phyloP scores from a whole-genome alignment of 2,113 vertebrate species.

The Cyanoramphus novaezelandiae region DNA sequence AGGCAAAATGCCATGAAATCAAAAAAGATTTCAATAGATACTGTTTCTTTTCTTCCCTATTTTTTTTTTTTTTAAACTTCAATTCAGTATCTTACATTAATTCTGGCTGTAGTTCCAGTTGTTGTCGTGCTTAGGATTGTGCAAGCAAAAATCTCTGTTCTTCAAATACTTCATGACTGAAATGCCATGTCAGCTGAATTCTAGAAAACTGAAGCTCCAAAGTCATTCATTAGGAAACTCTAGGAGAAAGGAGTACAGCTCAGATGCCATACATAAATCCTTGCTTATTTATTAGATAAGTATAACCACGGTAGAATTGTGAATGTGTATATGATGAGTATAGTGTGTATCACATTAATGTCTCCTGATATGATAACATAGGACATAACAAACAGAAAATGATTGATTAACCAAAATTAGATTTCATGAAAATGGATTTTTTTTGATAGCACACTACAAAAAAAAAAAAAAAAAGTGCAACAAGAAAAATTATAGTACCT shows the following conservation, averaged over 20 bases:
- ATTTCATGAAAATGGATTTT: neutral
- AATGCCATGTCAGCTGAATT: neutral
- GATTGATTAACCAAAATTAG: neutral
- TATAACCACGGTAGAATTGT: neutral
- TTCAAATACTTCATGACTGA: neutral
- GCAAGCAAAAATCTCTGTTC: neutral
- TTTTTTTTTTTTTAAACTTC: neutral
- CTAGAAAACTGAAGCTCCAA: neutral
- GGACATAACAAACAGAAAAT: neutral
- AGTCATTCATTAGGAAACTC: neutral
- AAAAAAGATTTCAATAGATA: neutral
- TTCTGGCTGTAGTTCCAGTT: neutral
- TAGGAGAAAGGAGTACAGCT: neutral
- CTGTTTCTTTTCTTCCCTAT: too few species aligned
- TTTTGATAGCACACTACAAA: neutral
- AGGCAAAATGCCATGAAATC: neutral
- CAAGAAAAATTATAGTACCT: neutral
- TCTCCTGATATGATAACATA: neutral
- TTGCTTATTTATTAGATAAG: neutral
- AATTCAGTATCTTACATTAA: neutral
- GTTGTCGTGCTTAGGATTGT: neutral
- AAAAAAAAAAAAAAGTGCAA: neutral
- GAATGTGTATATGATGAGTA: neutral
- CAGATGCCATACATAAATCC: neutral
- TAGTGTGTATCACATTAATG: neutral